phyloP scores from a whole-genome alignment of 2,888 invertebrate genomes.

The Perithous albicinctus region DNA sequence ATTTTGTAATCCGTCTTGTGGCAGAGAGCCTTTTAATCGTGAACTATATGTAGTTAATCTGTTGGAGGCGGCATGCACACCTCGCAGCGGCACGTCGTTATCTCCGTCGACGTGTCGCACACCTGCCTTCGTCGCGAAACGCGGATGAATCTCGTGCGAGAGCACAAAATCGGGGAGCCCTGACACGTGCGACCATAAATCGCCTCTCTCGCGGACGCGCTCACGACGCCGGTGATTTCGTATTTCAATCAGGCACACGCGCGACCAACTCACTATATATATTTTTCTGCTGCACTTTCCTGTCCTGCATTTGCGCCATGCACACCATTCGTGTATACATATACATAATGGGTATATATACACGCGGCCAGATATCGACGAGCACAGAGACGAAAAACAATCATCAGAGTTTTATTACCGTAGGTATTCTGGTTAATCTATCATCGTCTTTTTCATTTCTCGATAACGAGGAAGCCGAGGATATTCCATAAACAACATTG shows the following conservation, averaged over 20 bases:
- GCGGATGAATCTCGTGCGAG: slow-evolving; percentile 55
- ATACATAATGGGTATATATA: too few relatives aligned
- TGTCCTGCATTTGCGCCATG: slow-evolving; percentile 1
- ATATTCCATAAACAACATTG: not conserved
- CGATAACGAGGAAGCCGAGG: not conserved
- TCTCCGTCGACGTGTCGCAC: slow-evolving; percentile 63
- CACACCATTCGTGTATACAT: too few relatives aligned
- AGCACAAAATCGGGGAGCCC: slow-evolving; percentile 67
- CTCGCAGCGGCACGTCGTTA: slow-evolving; percentile 63
- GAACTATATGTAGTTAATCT: slow-evolving; percentile 56
- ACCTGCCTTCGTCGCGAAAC: slow-evolving; percentile 49
- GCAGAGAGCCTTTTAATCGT: slow-evolving; percentile 40
- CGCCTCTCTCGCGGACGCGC: slow-evolving; percentile 58
- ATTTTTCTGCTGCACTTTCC: slow-evolving; percentile 14
- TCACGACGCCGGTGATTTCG: slow-evolving; percentile 60
- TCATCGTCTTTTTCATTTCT: not conserved
- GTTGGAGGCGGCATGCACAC: slow-evolving; percentile 42
- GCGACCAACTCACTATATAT: slow-evolving; percentile 39
- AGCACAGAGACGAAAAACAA: not conserved
- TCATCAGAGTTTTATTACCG: not conserved
- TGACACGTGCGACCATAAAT: slow-evolving; percentile 68
- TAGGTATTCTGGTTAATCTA: not conserved
- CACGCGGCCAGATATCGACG: not conserved
- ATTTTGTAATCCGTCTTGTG: slow-evolving; percentile 1
- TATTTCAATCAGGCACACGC: slow-evolving; percentile 55